phyloP scores from a whole-genome alignment of 2,888 invertebrate species.

The Dynastes grantii region DNA sequence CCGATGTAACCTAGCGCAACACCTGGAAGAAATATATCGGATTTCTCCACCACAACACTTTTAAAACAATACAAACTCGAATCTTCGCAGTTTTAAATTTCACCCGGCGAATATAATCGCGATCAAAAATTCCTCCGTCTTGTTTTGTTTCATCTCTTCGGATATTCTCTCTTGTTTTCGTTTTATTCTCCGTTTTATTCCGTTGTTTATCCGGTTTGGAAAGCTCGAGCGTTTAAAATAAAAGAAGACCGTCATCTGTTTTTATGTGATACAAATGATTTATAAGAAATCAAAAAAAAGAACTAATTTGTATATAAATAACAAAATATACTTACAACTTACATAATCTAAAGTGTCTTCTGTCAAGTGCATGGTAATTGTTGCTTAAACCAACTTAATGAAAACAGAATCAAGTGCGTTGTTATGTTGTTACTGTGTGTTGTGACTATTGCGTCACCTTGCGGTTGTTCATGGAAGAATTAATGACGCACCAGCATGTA shows the following conservation, averaged over 20 bases:
- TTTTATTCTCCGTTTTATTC: not conserved
- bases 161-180: not conserved
- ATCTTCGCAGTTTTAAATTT: constrained; percentile 57
- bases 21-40: constrained; percentile 44
- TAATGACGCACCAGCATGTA: not conserved
- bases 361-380: not conserved
- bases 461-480: not conserved
- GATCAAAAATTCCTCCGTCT: constrained; percentile 42
- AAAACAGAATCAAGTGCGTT: constrained; percentile 3
- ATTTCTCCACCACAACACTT: constrained; percentile 52
- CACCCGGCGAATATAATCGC: constrained; percentile 53
- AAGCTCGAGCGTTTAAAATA: not conserved
- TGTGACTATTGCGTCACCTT: not conserved
- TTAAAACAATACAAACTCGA: constrained; percentile 52
- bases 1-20: constrained; percentile 40
- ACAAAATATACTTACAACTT: not conserved
- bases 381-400: not conserved
- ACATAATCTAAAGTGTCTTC: not conserved
- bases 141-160: constrained; percentile 3
- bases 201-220: not conserved
- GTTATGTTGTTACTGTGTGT: not conserved
- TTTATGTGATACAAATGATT: not conserved
- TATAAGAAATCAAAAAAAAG: not conserved
- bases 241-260: not conserved
- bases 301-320: not conserved